Conservation (phyloP, 2,888 invertebrate genomes). For the Tetheella fluctuosa region DNA sequence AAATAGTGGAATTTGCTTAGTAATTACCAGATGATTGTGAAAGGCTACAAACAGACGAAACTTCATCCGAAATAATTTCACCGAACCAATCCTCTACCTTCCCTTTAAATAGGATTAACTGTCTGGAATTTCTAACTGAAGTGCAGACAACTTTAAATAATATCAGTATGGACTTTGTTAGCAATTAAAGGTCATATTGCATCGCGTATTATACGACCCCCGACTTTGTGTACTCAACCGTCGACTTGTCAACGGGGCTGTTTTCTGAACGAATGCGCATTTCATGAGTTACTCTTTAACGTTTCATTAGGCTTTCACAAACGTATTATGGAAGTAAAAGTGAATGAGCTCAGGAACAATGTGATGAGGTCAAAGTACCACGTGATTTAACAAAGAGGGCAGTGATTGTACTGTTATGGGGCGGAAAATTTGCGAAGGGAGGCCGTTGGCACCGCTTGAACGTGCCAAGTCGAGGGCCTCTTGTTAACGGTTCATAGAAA, state of each 20-base stretch:
- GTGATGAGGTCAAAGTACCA: slow-evolving; percentile 45
- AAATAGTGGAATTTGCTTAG: too few species aligned
- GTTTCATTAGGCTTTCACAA: slow-evolving; percentile 30
- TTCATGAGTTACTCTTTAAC: slow-evolving; percentile 21
- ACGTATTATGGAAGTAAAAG: slow-evolving; percentile 41
- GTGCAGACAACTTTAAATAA: background rate
- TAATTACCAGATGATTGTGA: too few species aligned
- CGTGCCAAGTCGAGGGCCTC: slow-evolving; percentile 20
- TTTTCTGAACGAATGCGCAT: slow-evolving; percentile 15
- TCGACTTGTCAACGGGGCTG: slow-evolving; percentile 7
- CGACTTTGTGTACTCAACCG: background rate
- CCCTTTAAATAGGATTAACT: background rate
- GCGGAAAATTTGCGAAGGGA: slow-evolving; percentile 47
- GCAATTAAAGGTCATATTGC: slow-evolving; percentile 1
- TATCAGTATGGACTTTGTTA: background rate
- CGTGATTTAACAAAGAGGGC: slow-evolving; percentile 36
- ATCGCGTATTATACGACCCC: slow-evolving; percentile 3
- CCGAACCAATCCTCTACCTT: background rate
- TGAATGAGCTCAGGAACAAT: slow-evolving; percentile 42
- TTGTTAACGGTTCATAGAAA: background rate
- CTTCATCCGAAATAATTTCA: background rate
- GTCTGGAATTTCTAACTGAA: background rate
- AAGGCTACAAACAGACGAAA: too few species aligned
- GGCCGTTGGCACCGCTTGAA: slow-evolving; percentile 27
- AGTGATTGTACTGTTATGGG: slow-evolving; percentile 43